Evolutionary conservation across 2,113 vertebrate genomes (phyloP), one percentile per base, ranked within the genome.

Genomic region (Scopus umbretta): DNA sequence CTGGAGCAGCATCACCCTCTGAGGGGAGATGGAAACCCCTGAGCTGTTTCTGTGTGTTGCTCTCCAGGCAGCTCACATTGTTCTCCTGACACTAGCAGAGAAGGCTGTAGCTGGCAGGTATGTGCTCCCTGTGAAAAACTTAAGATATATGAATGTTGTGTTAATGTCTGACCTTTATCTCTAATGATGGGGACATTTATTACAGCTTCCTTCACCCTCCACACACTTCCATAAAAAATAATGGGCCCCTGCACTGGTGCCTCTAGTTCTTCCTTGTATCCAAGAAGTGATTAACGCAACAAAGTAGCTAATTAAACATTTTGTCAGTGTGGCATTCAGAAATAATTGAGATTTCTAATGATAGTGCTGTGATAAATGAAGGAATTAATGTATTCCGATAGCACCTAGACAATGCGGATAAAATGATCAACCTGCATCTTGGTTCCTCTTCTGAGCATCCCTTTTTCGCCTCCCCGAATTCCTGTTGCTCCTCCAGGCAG

Each of bases 271-370:
- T 94, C 55, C 42, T 61, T 78, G 78, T 73, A 91, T 93, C 73
- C 4, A 4, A 95, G 63, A 92, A 93, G 83, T 97, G 96, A 97
- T 95, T 96, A 96, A 96, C 2, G 34, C 67, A 86, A 74, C 52
- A 79, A 87, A 92, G 70, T 82, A 90, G 43, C 80, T 96, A 97
- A 97, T 97, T 96, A 97, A 97, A 86, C 73, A 97, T 95, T 97
- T 93, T 97, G 82, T 91, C 95, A 95, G 58, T 45, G 66, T 94
- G 82, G 86, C 90, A 88, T 92, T 95, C 86, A 92, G 93, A 95
- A 97, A 97, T 96, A 97, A 96, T 96, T 97, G 95, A 92, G 84
- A 96, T 97, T 97, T 95, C 93, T 96, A 96, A 96, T 74, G 93
- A 97, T 95, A 96, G 81, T 52, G 27, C 72, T 3, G 29, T 97